phyloP scores from a whole-genome alignment of 1,140 invertebrate genomes.

The Leguminivora glycinivorella region DNA sequence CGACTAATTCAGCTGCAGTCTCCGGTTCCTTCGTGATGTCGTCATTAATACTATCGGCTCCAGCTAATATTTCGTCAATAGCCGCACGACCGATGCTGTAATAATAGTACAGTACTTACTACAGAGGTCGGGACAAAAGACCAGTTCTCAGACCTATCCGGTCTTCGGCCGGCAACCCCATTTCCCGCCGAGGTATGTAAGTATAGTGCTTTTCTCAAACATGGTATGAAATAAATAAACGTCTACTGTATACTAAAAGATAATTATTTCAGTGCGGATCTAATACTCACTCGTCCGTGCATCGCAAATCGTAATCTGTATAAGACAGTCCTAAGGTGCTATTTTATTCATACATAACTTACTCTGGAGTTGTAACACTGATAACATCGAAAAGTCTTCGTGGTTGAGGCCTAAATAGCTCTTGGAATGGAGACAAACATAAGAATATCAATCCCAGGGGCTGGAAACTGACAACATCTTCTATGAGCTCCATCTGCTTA shows the following conservation, averaged over 20 bases:
- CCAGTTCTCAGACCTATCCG: too few species aligned
- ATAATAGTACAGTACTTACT: too few species aligned
- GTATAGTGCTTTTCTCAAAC: too few species aligned
- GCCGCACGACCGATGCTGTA: constrained; percentile 60
- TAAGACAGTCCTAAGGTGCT: not conserved
- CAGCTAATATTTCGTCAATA: constrained; percentile 60
- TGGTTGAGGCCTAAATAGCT: constrained; percentile 84
- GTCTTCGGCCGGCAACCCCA: too few species aligned
- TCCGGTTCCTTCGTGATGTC: constrained; percentile 64
- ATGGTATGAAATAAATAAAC: too few species aligned
- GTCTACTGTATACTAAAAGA: too few species aligned
- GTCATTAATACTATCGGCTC: constrained; percentile 54
- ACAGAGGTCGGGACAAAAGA: too few species aligned
- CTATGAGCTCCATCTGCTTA: constrained; percentile 81
- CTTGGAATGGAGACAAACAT: constrained; percentile 85
- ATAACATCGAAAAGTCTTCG: constrained; percentile 82
- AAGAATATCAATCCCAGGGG: constrained; percentile 85
- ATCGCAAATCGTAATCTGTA: not conserved
- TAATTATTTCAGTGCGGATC: constrained; percentile 33
- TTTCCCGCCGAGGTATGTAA: too few species aligned
- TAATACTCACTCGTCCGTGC: too few species aligned
- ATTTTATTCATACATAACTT: constrained; percentile 44
- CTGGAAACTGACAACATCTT: constrained; percentile 82
- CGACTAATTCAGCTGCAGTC: constrained; percentile 62
- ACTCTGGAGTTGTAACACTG: constrained; percentile 59